Base-by-base conservation (phyloP, 1,140 invertebrate genomes). In the Tetramorium simillimum region DNA sequence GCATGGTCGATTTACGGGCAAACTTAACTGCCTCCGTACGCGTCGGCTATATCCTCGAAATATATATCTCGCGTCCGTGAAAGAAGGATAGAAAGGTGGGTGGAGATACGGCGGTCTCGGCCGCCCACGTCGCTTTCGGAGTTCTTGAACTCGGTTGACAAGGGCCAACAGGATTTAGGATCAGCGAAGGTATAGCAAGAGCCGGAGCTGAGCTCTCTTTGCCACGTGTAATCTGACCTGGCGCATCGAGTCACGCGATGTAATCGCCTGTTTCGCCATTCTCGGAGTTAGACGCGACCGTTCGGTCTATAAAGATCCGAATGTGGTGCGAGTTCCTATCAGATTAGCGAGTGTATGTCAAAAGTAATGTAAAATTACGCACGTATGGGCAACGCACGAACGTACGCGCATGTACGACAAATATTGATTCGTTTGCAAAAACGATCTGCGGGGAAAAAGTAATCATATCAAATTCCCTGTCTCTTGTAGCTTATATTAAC, bases 131-230 rank as follows among this genome's bases (percentile, higher is more conserved):
- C 85, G 90, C 86, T 90, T 89, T 77, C 80, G 51, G 24, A 82
- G 87, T 90, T 82, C 70, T 80, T 70, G 76, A 69, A 60, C 60
- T 58, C 40, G 65, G 70, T 81, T 91, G 89, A 91, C 85, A 86
- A 81, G 87, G 75, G 76, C 89, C 60, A 81, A 89, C 84, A 88
- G 75, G 84, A 88, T 90, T 90, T 88, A 90, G 88, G 86, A 91
- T 90, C 89, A 84, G 37, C 73, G 53, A 46, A 76, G 43, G 76
- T 65, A 73, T 37, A 40, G 65, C 46, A 43, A 73, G 43, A 76
- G 14, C 73, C 58, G 72, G 58, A 49, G 46, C 80, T 73, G 28
- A 60, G 46, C 58, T 69, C 37, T 67, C 65, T n/a, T 78, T 21
- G 88, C 72, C 67, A 87, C 85, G 87, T 89, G 89, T 90, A 90